Evolutionary conservation across 1,140 invertebrate genomes (phyloP).

Genomic region (Andrena cerasifolii): DNA sequence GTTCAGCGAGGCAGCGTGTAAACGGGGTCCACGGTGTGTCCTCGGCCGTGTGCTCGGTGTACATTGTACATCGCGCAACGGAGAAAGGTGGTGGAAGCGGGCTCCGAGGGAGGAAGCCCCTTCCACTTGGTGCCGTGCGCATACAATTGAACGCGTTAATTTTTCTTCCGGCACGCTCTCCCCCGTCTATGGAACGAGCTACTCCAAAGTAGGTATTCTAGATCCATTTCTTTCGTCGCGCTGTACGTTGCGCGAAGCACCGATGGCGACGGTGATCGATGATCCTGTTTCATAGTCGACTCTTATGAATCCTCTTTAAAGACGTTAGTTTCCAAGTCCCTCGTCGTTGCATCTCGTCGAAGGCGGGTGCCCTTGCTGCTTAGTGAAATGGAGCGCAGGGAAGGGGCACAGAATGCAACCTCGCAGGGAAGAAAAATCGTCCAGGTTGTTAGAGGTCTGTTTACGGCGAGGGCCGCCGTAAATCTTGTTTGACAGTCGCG

Average conservation of each 20-base stretch:
- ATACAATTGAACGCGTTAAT: slow-evolving; percentile 41
- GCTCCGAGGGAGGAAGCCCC: too few species aligned
- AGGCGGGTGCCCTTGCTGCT: neutral
- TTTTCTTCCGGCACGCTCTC: neutral
- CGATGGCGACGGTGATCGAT: slow-evolving; percentile 3
- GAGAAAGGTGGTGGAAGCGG: neutral
- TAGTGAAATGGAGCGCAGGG: neutral
- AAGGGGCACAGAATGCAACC: neutral
- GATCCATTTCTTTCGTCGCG: too few species aligned
- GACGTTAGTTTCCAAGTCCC: neutral
- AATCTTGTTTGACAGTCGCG: slow-evolving; percentile 49
- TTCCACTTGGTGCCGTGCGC: neutral
- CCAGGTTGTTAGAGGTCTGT: slow-evolving; percentile 13
- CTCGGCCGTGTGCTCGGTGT: neutral
- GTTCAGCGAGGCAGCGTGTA: slow-evolving; percentile 22
- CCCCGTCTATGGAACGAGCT: neutral
- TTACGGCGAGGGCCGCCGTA: slow-evolving; percentile 12
- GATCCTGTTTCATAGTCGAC: neutral
- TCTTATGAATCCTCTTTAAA: slow-evolving; percentile 5
- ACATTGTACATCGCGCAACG: neutral
- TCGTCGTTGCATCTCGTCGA: neutral
- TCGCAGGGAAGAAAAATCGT: slow-evolving; percentile 13
- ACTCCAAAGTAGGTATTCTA: too few species aligned
- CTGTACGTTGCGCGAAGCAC: too few species aligned
- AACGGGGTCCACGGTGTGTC: neutral